Evolutionary conservation across 2,888 invertebrate genomes (phyloP).

Genomic region (Agelastica alni): DNA sequence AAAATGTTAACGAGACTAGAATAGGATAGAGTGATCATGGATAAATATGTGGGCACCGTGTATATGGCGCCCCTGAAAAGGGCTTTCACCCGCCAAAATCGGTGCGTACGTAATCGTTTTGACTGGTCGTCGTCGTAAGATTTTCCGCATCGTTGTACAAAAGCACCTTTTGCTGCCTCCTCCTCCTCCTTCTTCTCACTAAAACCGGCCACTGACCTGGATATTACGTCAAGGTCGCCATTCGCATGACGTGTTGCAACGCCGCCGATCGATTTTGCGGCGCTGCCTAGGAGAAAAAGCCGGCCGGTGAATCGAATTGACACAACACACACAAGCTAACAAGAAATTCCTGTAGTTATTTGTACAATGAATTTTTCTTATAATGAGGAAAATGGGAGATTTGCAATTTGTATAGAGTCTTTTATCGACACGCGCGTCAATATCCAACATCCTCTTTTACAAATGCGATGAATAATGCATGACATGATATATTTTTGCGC

Average conservation of each 20-base stretch:
- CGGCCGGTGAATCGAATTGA: neutral
- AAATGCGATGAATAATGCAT: too few species aligned
- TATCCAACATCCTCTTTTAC: too few species aligned
- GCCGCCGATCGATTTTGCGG: conserved; percentile 8
- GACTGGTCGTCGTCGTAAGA: neutral
- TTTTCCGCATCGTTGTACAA: neutral
- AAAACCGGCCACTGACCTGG: conserved; percentile 30
- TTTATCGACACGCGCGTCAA: too few species aligned
- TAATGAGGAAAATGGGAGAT: too few species aligned
- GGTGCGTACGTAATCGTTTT: neutral
- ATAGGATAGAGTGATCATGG: too few species aligned
- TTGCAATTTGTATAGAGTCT: too few species aligned
- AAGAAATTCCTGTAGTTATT: too few species aligned
- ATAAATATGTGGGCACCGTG: too few species aligned
- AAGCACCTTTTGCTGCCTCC: neutral
- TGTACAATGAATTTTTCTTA: too few species aligned
- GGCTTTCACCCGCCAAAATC: neutral
- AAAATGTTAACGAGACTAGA: too few species aligned
- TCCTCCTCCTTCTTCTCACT: conserved; percentile 1
- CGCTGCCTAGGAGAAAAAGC: neutral
- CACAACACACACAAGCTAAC: too few species aligned
- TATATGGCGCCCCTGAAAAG: neutral
- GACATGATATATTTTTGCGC: too few species aligned
- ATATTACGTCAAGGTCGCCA: conserved; percentile 30
- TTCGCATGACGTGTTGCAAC: conserved; percentile 20